phyloP scores from a whole-genome alignment of 1,140 invertebrate genomes.

The Drosophila albomicans region DNA sequence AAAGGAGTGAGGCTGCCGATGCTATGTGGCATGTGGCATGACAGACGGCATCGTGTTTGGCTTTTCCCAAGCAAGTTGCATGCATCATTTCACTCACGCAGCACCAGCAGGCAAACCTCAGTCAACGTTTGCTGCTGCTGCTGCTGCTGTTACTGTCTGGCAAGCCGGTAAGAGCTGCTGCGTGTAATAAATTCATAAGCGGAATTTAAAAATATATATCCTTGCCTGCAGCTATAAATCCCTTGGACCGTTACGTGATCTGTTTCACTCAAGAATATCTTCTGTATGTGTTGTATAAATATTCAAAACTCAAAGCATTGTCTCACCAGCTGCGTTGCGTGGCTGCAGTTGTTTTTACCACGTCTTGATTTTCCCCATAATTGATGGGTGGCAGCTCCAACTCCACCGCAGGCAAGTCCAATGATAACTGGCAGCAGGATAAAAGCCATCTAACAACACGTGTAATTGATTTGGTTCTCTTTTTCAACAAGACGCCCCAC shows the following conservation, averaged over 20 bases:
- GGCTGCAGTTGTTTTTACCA: neutral
- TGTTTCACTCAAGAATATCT: conserved; percentile 36
- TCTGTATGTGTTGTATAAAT: conserved; percentile 59
- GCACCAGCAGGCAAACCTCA: conserved; percentile 8
- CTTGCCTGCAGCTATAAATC: conserved; percentile 53
- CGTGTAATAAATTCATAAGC: conserved; percentile 76
- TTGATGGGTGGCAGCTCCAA: conserved; percentile 46
- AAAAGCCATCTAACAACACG: conserved; percentile 19
- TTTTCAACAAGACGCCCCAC: neutral
- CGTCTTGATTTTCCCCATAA: conserved; percentile 45
- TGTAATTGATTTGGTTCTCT: conserved; percentile 16
- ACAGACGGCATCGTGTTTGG: conserved; percentile 18
- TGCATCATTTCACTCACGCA: conserved; percentile 56
- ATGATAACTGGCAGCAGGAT: conserved; percentile 39
- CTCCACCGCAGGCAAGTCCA: conserved; percentile 21
- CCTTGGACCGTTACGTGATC: conserved; percentile 59
- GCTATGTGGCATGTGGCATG: conserved; percentile 16
- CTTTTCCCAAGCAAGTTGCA: conserved; percentile 24
- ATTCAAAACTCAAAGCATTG: conserved; percentile 57
- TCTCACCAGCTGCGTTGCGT: conserved; percentile 2
- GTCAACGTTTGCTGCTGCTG: neutral
- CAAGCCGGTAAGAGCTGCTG: conserved; percentile 7
- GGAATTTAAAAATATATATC: conserved; percentile 69
- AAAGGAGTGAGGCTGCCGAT: neutral
- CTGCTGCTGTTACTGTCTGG: conserved; percentile 12